phyloP scores from a whole-genome alignment of 1,140 invertebrate species.

The Drosophila suzukii region DNA sequence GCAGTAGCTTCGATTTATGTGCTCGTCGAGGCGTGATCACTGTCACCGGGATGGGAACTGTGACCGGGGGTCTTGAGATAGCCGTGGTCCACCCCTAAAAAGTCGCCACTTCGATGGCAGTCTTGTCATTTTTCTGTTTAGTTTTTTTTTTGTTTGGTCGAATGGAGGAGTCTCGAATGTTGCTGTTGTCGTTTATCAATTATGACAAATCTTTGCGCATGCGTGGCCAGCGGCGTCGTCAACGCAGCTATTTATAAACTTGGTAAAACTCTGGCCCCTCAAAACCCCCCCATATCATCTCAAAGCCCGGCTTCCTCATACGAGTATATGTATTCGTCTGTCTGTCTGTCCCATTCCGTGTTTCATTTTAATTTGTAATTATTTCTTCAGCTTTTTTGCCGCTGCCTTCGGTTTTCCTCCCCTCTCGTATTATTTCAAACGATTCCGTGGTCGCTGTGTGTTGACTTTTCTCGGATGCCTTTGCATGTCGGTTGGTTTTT shows the following conservation, averaged over 20 bases:
- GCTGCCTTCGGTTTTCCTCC: constrained; percentile 24
- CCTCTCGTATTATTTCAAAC: constrained; percentile 63
- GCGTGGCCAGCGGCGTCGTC: constrained; percentile 73
- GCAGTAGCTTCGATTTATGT: constrained; percentile 59
- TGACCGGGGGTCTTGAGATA: constrained; percentile 7
- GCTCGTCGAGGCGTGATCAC: constrained; percentile 51
- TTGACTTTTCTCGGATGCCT: constrained; percentile 40
- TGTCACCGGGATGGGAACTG: constrained; percentile 21
- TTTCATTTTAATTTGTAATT: constrained; percentile 83
- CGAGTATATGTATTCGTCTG: not conserved
- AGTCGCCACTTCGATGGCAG: constrained; percentile 5
- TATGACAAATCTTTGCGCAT: constrained; percentile 84
- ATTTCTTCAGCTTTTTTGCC: constrained; percentile 71
- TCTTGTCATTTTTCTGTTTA: not conserved
- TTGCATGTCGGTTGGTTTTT: constrained; percentile 46
- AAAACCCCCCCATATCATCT: not conserved
- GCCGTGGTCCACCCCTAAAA: constrained; percentile 21
- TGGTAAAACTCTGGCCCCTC: constrained; percentile 29
- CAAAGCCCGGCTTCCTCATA: constrained; percentile 19
- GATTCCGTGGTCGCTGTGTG: constrained; percentile 39
- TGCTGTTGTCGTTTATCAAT: constrained; percentile 80
- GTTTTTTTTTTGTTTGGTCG: constrained; percentile 33
- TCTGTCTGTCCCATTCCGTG: constrained; percentile 61
- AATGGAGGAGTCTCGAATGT: constrained; percentile 30
- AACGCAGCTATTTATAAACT: constrained; percentile 73